Evolutionary conservation across 1,140 invertebrate genomes (phyloP), one percentile per base, ranked within the genome.

Genomic region (Trypoxylus dichotomus): DNA sequence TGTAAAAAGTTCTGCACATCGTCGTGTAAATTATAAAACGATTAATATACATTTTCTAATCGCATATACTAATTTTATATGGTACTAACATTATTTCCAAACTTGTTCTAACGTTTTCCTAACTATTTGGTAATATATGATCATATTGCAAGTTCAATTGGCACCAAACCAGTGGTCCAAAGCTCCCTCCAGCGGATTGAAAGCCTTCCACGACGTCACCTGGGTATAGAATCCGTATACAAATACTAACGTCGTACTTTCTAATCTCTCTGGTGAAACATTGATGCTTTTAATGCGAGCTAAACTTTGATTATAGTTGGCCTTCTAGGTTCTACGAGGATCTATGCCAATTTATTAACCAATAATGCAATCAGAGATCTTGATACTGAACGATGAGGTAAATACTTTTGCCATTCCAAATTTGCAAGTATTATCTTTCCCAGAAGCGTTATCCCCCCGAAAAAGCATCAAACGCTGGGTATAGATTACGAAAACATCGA

Each of bases 131-230:
- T 95, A 74, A 96, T 88, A 83, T 97, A 95, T 0, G 97, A 96
- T 37, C 95, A 94, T 32, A 94, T 87, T 77, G 96, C 89, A 76
- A 99, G 91, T 29, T 91, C 95, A 41, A 92, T 84, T 29, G 99
- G 88, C 29, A 99, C 97, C 81, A 94, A 99, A 90, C 85, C 94
- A 93, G 87, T 99, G 97, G 87, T 99, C 98, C 89, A 99, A 99
- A 88, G 99, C 98, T 87, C 99, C 98, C 86, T 99, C 99, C 11
- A 99, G 88, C 41, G 99, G 92, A 88, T 99, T 98, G 88, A 99
- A 99, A 42, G 97, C 99, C 86, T 98, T 98, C 11, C 97, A 99
- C 24, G 98, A 98, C 71, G 95, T 94, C 41, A 99, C 95, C 81
- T 96, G 90, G 1, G 98, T 99, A 88, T 97, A 99, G 88, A 98